Evolutionary conservation across 1,140 invertebrate genomes (phyloP), one percentile per base, ranked within the genome.

Genomic region (Eubasilissa regina): DNA sequence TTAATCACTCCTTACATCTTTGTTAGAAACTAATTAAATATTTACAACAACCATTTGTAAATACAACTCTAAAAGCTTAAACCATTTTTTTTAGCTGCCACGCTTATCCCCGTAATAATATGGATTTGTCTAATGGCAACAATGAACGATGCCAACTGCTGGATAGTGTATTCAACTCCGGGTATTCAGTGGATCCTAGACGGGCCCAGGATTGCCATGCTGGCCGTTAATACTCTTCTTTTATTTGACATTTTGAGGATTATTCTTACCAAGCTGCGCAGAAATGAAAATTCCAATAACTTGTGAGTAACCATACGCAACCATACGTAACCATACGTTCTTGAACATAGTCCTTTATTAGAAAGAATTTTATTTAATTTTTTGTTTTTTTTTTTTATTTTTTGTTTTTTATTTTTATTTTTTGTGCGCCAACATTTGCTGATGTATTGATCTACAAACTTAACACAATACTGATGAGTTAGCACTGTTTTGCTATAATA

Each of bases 161-260:
- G 91, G 91, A 81, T 90, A 51, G 87, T 90, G 4, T 90, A 91
- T 80, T 86, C 84, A 0, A 83, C 88, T 4, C 82, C 83, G 4
- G 84, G 89, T 44, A 80, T 89, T 0, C 89, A 91, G 80, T 92
- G 91, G 91, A 87, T 89, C 3, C 83, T 90, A 6, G 91, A 92
- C 83, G 87, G 85, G 7, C 91, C 91, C 17, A 85, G 91, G 53
- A 83, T 92, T 4, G 76, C 85, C 13, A 89, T 91, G 48, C 84
- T 92, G 17, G n/a, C 87, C 0, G 79, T 91, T 12, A 92, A 92
- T 79, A 86, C 87, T 0, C 60, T 86, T 0, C 85, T 92, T 0
- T 86, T 91, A 25, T 77, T 89, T 0, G 90, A 92, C 79, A 90
- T 92, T 6, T 84, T 91, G 45, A 85, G 90, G 76, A 89, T 91